phyloP scores from a whole-genome alignment of 2,113 vertebrate genomes.

The Pangasianodon hypophthalmus region DNA sequence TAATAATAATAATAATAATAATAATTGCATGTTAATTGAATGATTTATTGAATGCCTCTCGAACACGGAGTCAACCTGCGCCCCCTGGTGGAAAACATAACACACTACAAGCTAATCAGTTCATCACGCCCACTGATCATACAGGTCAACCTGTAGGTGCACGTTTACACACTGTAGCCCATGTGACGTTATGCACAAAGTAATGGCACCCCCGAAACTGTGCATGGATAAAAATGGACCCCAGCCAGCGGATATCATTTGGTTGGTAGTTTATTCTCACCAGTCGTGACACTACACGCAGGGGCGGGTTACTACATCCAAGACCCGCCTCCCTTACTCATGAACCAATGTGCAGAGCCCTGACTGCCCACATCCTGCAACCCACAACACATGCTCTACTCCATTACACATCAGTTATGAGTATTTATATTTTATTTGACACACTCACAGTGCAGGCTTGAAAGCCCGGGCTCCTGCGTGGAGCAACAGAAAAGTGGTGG shows the following conservation, averaged over 20 bases:
- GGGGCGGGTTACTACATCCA: not conserved
- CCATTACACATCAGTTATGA: not conserved
- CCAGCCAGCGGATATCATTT: too few relatives aligned
- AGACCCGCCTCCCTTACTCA: not conserved
- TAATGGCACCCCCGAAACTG: not conserved
- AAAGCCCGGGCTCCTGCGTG: not conserved
- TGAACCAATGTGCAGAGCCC: not conserved
- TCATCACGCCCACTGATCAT: not conserved
- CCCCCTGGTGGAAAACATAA: conserved; percentile 13
- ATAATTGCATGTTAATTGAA: not conserved
- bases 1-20: not conserved
- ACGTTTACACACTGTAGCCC: not conserved
- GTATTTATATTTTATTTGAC: not conserved
- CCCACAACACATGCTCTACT: too few relatives aligned
- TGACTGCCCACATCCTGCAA: not conserved
- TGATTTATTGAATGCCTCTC: not conserved
- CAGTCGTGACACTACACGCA: too few relatives aligned
- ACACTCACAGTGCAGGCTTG: not conserved
- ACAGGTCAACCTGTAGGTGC: not conserved
- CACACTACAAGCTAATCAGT: not conserved
- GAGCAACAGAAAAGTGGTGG: not conserved
- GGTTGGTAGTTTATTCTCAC: not conserved
- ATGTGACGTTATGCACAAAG: not conserved
- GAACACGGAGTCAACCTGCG: not conserved
- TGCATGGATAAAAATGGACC: not conserved